A percentile compares a stretch with the other conserved stretches of the same genome.
Conservation (phyloP, 2,797 vertebrate species). For the Distichodus sexfasciatus region DNA sequence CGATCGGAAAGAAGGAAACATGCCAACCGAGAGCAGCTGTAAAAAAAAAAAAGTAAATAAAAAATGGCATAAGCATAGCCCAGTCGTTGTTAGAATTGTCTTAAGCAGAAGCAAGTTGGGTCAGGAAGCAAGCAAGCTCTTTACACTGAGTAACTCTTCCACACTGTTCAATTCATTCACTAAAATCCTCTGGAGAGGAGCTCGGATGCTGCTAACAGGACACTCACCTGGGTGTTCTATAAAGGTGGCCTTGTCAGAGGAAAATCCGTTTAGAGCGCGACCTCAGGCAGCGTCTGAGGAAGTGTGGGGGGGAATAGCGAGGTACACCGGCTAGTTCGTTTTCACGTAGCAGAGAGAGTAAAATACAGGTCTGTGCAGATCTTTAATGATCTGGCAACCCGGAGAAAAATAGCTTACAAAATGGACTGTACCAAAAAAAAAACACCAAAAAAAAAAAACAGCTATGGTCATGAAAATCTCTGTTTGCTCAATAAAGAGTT, state of each 20-base stretch:
- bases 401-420: constrained; percentile 1
- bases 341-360: constrained; percentile 23
- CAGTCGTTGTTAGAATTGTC: constrained; percentile 64
- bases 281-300: constrained; percentile 70
- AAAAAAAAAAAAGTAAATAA: constrained; percentile 24
- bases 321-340: constrained; percentile 67
- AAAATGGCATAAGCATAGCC: constrained; percentile 56
- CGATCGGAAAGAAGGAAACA: background rate
- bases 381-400: constrained; percentile 55
- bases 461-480: background rate
- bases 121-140: constrained; percentile 62
- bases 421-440: background rate
- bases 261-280: constrained; percentile 72
- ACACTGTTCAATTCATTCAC: constrained; percentile 43
- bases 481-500: background rate
- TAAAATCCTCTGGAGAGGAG: constrained; percentile 37
- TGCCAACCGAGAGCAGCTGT: constrained; percentile 57
- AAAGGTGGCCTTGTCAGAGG: constrained; percentile 66
- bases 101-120: constrained; percentile 60
- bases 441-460: background rate
- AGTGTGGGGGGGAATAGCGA: constrained; percentile 59
- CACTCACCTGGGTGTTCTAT: constrained; percentile 77
- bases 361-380: constrained; percentile 38
- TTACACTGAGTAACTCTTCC: constrained; percentile 26
- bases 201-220: constrained; percentile 55